These are phyloP conservation scores for Garrulus glandarius DNA, from an alignment of 2,797 vertebrate genomes.

Conservation along the genomic window DNA sequence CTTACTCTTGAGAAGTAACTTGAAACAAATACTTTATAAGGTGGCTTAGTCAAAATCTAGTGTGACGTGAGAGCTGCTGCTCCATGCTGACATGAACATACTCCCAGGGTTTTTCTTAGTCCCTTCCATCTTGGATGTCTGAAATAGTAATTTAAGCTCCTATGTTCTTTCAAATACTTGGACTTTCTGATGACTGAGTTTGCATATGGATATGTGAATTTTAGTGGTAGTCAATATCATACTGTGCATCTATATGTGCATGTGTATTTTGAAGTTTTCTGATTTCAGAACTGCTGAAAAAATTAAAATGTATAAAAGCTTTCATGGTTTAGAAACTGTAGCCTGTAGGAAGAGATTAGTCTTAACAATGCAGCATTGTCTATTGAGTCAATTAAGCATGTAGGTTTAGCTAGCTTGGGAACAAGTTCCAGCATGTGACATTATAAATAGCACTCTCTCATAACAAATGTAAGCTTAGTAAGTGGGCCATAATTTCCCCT, in stretches of 20 bases:
- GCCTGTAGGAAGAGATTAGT: slow-evolving; percentile 63
- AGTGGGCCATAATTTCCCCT: slow-evolving; percentile 81
- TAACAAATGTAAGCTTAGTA: slow-evolving; percentile 84
- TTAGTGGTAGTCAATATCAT: background rate
- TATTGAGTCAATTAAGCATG: slow-evolving; percentile 74
- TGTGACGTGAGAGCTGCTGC: background rate
- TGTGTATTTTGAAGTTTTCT: background rate
- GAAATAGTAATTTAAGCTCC: background rate
- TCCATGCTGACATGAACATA: background rate
- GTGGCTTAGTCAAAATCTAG: background rate
- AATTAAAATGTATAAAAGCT: slow-evolving; percentile 12
- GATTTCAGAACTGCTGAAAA: slow-evolving; percentile 25
- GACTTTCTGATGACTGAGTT: background rate
- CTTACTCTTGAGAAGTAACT: background rate
- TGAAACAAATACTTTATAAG: background rate
- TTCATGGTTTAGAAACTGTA: slow-evolving; percentile 62
- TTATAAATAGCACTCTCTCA: slow-evolving; percentile 86
- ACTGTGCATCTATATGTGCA: background rate
- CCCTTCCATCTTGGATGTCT: background rate
- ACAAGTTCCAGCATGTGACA: slow-evolving; percentile 77
- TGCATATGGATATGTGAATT: background rate
- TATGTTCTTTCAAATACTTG: background rate
- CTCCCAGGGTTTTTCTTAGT: background rate
- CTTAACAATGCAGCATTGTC: slow-evolving; percentile 70
- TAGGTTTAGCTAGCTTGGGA: slow-evolving; percentile 78